A percentile compares a stretch with the other conserved stretches of the same genome.
Evolutionary conservation across 2,888 invertebrate genomes (phyloP).

Genomic region (Nomada goodeniana): DNA sequence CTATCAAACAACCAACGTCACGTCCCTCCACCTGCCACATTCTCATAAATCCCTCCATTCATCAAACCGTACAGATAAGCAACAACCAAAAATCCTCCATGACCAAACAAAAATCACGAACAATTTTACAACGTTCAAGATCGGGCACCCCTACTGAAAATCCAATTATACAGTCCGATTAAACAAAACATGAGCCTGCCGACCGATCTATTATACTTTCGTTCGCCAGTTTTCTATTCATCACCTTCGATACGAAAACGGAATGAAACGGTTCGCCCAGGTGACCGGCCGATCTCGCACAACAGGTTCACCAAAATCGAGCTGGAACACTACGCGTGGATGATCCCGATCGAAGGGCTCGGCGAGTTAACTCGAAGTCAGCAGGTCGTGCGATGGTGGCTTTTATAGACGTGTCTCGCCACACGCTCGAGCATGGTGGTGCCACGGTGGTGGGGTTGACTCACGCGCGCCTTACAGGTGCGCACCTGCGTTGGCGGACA

Average conservation of each 20-base stretch:
- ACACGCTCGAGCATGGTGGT: slow-evolving; percentile 45
- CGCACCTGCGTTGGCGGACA: slow-evolving; percentile 68
- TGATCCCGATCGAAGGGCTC: slow-evolving; percentile 66
- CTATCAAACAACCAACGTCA: no score
- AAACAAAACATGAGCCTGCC: not conserved
- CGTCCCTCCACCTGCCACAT: no score
- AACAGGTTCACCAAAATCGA: slow-evolving; percentile 32
- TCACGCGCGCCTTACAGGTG: slow-evolving; percentile 61
- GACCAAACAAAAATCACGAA: no score
- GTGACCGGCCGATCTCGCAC: not conserved
- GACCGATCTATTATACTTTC: no score
- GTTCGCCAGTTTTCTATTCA: no score
- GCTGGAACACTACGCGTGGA: slow-evolving; percentile 19
- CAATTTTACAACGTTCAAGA: not conserved
- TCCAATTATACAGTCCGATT: not conserved
- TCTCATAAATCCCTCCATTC: no score
- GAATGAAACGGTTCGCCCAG: slow-evolving; percentile 23
- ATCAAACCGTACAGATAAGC: no score
- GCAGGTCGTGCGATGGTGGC: slow-evolving; percentile 65
- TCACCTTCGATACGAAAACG: slow-evolving; percentile 39
- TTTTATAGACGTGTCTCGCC: slow-evolving; percentile 74
- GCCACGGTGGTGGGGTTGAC: slow-evolving; percentile 61
- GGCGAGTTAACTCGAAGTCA: slow-evolving; percentile 72
- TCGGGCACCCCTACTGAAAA: not conserved
- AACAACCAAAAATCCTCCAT: no score